These are phyloP conservation scores for Alces alces DNA, from an alignment of 2,113 vertebrate genomes.

Conservation along the genomic window DNA sequence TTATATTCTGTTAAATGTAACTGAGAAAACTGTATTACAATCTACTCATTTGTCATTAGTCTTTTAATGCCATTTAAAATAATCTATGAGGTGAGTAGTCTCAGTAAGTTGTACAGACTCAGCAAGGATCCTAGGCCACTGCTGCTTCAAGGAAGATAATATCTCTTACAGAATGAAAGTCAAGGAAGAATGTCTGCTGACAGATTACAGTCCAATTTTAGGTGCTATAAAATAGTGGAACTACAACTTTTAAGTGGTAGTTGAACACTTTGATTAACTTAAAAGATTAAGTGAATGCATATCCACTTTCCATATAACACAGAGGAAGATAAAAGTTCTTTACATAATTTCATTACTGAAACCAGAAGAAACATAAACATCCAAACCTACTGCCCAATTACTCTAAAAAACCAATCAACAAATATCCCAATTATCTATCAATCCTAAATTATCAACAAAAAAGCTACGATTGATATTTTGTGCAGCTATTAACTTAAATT, in stretches of 20 bases:
- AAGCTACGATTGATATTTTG: not conserved
- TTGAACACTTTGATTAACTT: not conserved
- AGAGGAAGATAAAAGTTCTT: not conserved
- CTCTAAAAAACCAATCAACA: not conserved
- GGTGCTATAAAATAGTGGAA: not conserved
- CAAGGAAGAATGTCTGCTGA: not conserved
- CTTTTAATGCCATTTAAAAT: not conserved
- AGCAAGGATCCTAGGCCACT: not conserved
- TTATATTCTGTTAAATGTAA: not conserved
- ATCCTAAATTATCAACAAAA: constrained; percentile 9
- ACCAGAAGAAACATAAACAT: constrained; percentile 22
- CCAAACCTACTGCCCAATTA: not conserved
- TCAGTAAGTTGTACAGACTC: not conserved
- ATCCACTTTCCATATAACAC: not conserved
- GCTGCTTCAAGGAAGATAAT: not conserved
- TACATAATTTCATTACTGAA: constrained; percentile 12
- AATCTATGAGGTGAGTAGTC: not conserved
- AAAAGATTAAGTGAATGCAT: not conserved
- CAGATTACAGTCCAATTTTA: not conserved
- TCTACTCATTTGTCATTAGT: not conserved
- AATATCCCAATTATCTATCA: not conserved
- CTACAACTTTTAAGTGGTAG: not conserved
- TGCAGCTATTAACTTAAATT: not conserved
- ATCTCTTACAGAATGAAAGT: not conserved
- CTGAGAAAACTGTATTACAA: not conserved